Evolutionary conservation across 1,140 invertebrate species (phyloP), one percentile per base, ranked within the genome.

Genomic region (Sinella curviseta): DNA sequence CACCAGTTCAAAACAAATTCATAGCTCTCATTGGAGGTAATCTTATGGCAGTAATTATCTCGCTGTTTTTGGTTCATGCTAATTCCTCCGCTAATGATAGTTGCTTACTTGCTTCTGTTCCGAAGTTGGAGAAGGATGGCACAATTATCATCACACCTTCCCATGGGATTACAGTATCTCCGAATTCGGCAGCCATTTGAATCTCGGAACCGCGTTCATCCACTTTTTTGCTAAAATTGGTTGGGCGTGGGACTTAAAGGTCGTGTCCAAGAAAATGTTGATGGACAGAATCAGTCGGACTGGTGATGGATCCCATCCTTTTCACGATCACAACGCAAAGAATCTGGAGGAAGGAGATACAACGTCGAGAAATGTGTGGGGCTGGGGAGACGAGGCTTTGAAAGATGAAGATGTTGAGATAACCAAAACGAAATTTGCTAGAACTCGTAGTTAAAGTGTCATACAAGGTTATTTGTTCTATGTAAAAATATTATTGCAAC

Each of bases 141-240:
- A 98, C 86, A 98, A 98, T 87, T 98, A 97, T 87, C 97, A 98
- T 86, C 97, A 98, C 87, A 93, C 94, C 0, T 98, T 98, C 88
- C 97, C 97, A 0, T 95, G 94, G 91, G 97, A 98, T 85, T 97
- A 97, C 89, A 94, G 95, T 85, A 92, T 94, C 1, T 89, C 93
- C 16, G 94, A 95, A 85, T 88, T 78, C 65, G 89, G 91, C 34
- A 85, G 88, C n/a, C 90, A 90, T 83, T 87, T 91, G 14, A 93
- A 93, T 81, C 86, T 90, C 1, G 92, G 91, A 2, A 90, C 84
- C 86, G 83, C 89, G 33, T 92, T 92, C 84, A 92, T 93, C 67
- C 90, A 93, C 76, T 85, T 88, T 80, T 89, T 86, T 87, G 89
- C 91, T 26, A 85, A 85, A 81, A 81, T 90, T 57, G 92, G 92